A percentile compares a stretch with the other conserved stretches of the same genome.
Evolutionary conservation across 2,113 vertebrate genomes (phyloP).

Genomic region (Rhabdomys dilectus): DNA sequence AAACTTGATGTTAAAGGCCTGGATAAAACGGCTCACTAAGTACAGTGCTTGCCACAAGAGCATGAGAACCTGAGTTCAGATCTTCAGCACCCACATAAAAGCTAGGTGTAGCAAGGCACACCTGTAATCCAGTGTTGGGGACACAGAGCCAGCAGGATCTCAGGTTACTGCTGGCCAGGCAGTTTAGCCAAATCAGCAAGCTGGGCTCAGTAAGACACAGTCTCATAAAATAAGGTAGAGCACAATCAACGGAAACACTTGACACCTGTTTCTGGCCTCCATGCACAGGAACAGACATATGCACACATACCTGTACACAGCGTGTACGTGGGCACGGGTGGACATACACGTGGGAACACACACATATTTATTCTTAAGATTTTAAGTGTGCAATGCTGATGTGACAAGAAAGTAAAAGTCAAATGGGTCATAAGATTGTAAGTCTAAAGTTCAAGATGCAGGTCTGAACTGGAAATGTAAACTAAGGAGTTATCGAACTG

Average conservation of each 20-base stretch:
- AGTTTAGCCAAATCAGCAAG: neutral
- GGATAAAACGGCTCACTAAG: neutral
- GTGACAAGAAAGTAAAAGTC: neutral
- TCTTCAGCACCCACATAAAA: neutral
- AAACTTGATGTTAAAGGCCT: neutral
- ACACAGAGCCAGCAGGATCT: neutral
- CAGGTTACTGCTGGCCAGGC: neutral
- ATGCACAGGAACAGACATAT: neutral
- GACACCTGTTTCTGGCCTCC: neutral
- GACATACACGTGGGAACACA: neutral
- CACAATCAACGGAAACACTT: neutral
- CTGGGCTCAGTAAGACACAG: neutral
- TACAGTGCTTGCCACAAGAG: neutral
- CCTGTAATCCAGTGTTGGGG: neutral
- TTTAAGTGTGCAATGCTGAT: neutral
- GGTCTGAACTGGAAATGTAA: neutral
- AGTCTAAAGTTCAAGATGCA: neutral
- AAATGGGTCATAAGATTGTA: neutral
- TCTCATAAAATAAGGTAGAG: neutral
- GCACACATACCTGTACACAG: no score
- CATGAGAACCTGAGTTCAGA: neutral
- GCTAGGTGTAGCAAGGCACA: no score
- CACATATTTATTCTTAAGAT: neutral
- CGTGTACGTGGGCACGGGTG: accelerated
- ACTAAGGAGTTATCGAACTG: neutral